Evolutionary conservation across 2,888 invertebrate species (phyloP).

Genomic region (Standfussiana lucernea): DNA sequence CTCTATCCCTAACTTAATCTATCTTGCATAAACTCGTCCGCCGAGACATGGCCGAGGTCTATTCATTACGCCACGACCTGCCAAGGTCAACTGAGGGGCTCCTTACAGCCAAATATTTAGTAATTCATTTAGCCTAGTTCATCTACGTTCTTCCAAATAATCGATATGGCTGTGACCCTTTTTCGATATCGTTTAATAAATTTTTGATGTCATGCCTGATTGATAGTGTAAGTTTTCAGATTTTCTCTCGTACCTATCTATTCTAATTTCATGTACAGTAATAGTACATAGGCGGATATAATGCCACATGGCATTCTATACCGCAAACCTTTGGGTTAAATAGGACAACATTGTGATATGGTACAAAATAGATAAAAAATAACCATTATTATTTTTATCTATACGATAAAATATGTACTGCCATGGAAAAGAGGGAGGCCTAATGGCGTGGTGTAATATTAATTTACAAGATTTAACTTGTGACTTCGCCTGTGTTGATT

Average conservation of each 20-base stretch:
- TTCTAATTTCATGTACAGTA: too few species aligned
- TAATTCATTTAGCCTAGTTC: constrained; percentile 45
- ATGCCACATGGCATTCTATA: not conserved
- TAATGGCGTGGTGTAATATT: not conserved
- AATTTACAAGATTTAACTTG: not conserved
- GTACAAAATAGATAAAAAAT: not conserved
- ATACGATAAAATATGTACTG: not conserved
- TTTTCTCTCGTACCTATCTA: not conserved
- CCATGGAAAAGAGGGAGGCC: not conserved
- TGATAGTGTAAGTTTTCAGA: not conserved
- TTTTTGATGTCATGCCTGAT: constrained; percentile 22
- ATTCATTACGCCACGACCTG: constrained; percentile 41
- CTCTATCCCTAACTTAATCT: constrained; percentile 24
- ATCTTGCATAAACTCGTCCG: constrained; percentile 53
- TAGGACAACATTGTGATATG: not conserved
- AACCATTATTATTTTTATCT: not conserved
- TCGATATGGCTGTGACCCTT: constrained; percentile 44
- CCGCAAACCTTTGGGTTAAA: not conserved
- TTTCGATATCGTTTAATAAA: constrained; percentile 39
- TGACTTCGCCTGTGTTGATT: not conserved
- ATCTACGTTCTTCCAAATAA: constrained; percentile 45
- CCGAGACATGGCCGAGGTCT: constrained; percentile 40
- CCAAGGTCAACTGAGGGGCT: constrained; percentile 50
- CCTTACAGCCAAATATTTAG: constrained; percentile 48
- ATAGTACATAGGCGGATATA: not conserved